Evolutionary conservation across 30 jellyfish, hydroid and myxozoan genomes (phyloP), one percentile per base, ranked within the genome.

Genomic region (Nemopilema nomurai): DNA sequence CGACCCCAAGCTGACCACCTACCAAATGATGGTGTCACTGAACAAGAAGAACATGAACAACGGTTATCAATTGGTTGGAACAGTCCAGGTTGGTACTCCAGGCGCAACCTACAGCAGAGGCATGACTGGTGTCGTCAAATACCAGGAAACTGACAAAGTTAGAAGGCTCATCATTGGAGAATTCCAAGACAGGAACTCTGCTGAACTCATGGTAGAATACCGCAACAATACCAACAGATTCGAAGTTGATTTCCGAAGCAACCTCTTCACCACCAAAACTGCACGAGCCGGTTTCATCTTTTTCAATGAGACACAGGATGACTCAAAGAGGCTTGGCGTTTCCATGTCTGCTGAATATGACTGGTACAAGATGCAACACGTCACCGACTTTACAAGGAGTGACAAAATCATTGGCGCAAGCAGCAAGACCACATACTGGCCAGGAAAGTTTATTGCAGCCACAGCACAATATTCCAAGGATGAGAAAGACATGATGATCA

Each of bases 61-160:
- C 26, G 95, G 95, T 74, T 30, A 63, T 24, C 94, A 57, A 72
- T 74, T 80, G 71, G 30, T 81, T 71, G 99, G 99, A 23, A 26
- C 78, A 26, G 31, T 90, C 85, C 89, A 71, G 41, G 74, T 95
- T 29, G 92, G 97, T 62, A 90, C 99, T 23, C 97, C 97, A 6
- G 99, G 99, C 32, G 99, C 99, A 32, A 74, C 96, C 0, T 95
- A 95, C 87, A 91, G 90, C 65, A 67, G 97, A 27, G 92, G 88
- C 67, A 33, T 90, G 82, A 62, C 87, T 64, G 97, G 97, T 9
- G 63, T 51, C 16, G 79, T 90, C 77, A 80, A 69, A 50, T 95
- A 89, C 94, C 74, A 28, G 19, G 97, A 81, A 49, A 90, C 91
- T 17, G 85, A 87, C 82, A 77, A 49, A 28, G 66, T 31, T 62